These are phyloP conservation scores for Carettochelys insculpta DNA, from an alignment of 2,113 vertebrate species.

Conservation along the genomic window DNA sequence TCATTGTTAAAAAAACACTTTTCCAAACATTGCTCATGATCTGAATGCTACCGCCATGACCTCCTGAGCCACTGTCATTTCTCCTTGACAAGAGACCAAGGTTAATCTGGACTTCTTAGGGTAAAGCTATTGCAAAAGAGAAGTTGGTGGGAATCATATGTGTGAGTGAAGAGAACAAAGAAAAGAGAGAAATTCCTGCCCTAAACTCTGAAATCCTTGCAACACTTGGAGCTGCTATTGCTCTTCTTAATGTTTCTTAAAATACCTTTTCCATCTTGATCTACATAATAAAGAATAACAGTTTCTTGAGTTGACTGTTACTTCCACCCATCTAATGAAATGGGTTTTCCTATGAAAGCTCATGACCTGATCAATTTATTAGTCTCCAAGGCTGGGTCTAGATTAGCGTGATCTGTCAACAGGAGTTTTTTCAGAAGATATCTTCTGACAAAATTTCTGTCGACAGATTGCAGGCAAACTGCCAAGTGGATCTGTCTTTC, in stretches of 20 bases:
- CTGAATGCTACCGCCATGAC: not conserved
- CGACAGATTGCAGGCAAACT: too few species aligned
- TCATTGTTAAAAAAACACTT: not conserved
- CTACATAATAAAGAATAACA: not conserved
- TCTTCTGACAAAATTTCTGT: too few species aligned
- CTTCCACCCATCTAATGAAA: not conserved
- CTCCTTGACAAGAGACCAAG: not conserved
- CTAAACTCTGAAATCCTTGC: not conserved
- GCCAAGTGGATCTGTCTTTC: too few species aligned
- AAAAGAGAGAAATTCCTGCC: not conserved
- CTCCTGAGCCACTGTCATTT: slow-evolving; percentile 6
- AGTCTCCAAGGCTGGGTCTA: too few species aligned
- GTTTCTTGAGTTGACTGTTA: not conserved
- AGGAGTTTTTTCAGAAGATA: too few species aligned
- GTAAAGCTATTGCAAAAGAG: not conserved
- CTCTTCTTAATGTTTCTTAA: not conserved
- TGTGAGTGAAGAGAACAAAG: not conserved
- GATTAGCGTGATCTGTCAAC: too few species aligned
- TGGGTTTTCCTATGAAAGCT: not conserved
- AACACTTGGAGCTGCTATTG: not conserved
- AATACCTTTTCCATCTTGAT: not conserved
- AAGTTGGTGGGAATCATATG: not conserved
- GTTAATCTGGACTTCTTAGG: not conserved
- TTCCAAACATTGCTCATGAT: not conserved
- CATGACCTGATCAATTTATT: too few species aligned